phyloP scores from a whole-genome alignment of 2,888 invertebrate species.

The Plagodis dolabraria region DNA sequence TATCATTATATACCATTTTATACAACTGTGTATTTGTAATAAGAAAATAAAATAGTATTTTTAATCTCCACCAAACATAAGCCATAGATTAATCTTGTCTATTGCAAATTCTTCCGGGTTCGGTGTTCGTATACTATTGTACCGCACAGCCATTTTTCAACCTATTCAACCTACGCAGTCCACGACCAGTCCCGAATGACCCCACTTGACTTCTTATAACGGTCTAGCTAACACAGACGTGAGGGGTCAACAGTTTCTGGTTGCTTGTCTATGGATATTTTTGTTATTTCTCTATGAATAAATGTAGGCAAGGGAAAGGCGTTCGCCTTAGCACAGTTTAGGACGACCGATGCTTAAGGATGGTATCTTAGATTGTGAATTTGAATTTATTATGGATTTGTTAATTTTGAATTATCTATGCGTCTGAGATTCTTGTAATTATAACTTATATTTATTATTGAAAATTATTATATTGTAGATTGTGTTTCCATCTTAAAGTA shows the following conservation, averaged over 20 bases:
- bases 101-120: slow-evolving; percentile 79
- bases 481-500: too few species aligned
- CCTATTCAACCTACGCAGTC: slow-evolving; percentile 78
- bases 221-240: slow-evolving; percentile 18
- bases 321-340: slow-evolving; percentile 83
- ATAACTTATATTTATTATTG: not conserved
- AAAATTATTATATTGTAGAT: too few species aligned
- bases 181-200: slow-evolving; percentile 53
- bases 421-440: not conserved
- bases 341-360: slow-evolving; percentile 44
- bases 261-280: slow-evolving; percentile 76
- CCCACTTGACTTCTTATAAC: slow-evolving; percentile 42
- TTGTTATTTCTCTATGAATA: slow-evolving; percentile 85
- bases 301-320: slow-evolving; percentile 81
- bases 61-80: slow-evolving; percentile 36
- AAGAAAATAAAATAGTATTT: not conserved
- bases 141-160: slow-evolving; percentile 79
- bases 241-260: slow-evolving; percentile 53
- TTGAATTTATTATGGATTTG: slow-evolving; percentile 24
- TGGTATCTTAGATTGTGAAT: slow-evolving; percentile 38
- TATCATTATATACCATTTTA: too few species aligned
- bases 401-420: slow-evolving; percentile 17
- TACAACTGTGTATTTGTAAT: too few species aligned
- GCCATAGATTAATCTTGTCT: slow-evolving; percentile 76
- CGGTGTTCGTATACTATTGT: slow-evolving; percentile 77